phyloP scores from a whole-genome alignment of 2,113 vertebrate genomes.

The Panthera tigris region DNA sequence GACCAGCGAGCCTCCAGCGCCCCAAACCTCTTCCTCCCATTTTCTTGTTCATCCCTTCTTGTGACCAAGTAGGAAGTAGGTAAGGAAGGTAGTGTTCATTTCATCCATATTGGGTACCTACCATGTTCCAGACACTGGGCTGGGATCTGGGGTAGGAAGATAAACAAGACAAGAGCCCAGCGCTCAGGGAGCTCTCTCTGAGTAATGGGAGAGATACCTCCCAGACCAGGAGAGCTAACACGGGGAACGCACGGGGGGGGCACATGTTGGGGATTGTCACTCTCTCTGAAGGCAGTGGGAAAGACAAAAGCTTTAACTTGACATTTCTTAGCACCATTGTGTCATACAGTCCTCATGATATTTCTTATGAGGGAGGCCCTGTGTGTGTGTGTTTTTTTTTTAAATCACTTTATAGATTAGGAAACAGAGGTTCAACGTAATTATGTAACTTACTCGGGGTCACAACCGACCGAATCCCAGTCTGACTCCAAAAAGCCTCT shows the following conservation, averaged over 20 bases:
- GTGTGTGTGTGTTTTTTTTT: background rate
- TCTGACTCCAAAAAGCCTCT: background rate
- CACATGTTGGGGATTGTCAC: background rate
- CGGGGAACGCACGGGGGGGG: background rate
- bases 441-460: constrained; percentile 1
- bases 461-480: background rate
- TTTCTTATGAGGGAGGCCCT: background rate
- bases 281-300: background rate
- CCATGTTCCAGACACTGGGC: background rate
- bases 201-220: background rate
- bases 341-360: background rate
- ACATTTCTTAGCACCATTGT: background rate
- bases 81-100: background rate
- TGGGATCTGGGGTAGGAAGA: background rate
- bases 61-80: background rate
- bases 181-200: background rate
- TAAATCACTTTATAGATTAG: background rate
- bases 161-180: background rate
- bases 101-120: background rate
- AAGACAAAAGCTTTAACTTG: background rate
- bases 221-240: accelerated
- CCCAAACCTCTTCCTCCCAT: background rate
- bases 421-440: background rate
- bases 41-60: background rate
- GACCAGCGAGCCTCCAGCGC: background rate